Percentiles rank a stretch among this genome's conserved stretches.
Evolutionary conservation across 1,140 invertebrate genomes (phyloP).

Genomic region (Zaprionus ornatus): DNA sequence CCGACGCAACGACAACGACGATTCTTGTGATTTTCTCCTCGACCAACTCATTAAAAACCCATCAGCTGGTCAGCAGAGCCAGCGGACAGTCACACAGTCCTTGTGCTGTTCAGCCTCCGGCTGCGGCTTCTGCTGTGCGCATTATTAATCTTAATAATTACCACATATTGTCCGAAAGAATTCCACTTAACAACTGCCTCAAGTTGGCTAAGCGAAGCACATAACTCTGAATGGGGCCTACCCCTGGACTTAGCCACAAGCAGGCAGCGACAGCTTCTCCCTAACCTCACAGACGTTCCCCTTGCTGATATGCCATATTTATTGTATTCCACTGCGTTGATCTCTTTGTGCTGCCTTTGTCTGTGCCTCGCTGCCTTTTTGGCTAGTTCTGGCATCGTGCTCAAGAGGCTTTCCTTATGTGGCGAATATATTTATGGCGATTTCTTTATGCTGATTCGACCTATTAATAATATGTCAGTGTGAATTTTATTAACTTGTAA

Average conservation of each 20-base stretch:
- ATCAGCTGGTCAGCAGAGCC: constrained; percentile 40
- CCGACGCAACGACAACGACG: not conserved
- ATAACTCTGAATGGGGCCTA: constrained; percentile 15
- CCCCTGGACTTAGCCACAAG: not conserved
- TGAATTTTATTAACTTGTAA: not conserved
- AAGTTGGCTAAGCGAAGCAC: constrained; percentile 54
- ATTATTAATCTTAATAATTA: constrained; percentile 81
- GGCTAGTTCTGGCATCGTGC: not conserved
- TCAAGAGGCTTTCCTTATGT: not conserved
- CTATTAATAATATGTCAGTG: not conserved
- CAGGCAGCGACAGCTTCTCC: not conserved
- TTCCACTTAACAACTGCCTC: constrained; percentile 56
- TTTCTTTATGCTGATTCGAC: not conserved
- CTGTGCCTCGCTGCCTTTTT: not conserved
- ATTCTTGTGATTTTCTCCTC: constrained; percentile 8
- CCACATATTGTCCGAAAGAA: constrained; percentile 63
- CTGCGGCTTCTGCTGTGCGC: constrained; percentile 13
- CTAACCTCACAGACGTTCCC: not conserved
- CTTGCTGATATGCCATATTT: constrained; percentile 36
- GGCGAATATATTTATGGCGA: not conserved
- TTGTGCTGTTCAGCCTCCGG: not conserved
- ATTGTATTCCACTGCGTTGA: constrained; percentile 31
- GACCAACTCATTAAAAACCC: constrained; percentile 77
- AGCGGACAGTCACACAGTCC: constrained; percentile 7
- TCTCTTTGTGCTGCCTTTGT: not conserved